Evolutionary conservation across 2,888 invertebrate genomes (phyloP), one percentile per base, ranked within the genome.

Genomic region (Tetanocera ferruginea): DNA sequence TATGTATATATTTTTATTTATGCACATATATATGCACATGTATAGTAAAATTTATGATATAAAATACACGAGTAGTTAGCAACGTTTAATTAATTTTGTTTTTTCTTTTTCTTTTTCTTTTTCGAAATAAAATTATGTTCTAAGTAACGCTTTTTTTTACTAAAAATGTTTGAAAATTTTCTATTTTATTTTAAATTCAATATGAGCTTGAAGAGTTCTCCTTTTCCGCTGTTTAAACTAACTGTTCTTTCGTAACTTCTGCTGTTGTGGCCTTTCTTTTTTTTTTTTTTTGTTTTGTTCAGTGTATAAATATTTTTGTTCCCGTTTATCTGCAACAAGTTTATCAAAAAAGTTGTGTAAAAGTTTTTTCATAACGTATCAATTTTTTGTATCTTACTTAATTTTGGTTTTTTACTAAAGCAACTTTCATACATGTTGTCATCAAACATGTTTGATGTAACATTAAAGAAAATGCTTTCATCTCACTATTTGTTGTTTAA

Each of bases 241-340:
- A n/a, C n/a, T n/a, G n/a, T n/a, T n/a, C n/a, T n/a, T 64, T 28
- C 8, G 17, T 57, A 55, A 17, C 19, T 51, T 57, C 31, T 34
- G 34, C 51, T 64, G 31, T 51, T 66, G 23, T 64, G 17, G 64
- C 31, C n/a, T 14, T 5, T 64, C 11, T 17, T 64, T 31, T 64
- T 64, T 11, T 17, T 62, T 64, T 43, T n/a, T 23, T 8, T 34
- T 37, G 11, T 67, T 67, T 49, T 25, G 1, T n/a, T 69, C 69
- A 17, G 34, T 74, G 66, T 74, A 66, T 52, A 73, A 74, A 66
- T 74, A 14, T 31, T 74, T 74, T 74, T 74, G 74, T 74, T 74
- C 74, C 74, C 74, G 64, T 74, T 74, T 37, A 69, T 23, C 19
- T 51, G 28, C 64, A 64, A 64, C 64, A 34, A 34, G 31, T n/a